Evolutionary conservation across 1,140 invertebrate genomes (phyloP).

Genomic region (Caenorhabditis latens): DNA sequence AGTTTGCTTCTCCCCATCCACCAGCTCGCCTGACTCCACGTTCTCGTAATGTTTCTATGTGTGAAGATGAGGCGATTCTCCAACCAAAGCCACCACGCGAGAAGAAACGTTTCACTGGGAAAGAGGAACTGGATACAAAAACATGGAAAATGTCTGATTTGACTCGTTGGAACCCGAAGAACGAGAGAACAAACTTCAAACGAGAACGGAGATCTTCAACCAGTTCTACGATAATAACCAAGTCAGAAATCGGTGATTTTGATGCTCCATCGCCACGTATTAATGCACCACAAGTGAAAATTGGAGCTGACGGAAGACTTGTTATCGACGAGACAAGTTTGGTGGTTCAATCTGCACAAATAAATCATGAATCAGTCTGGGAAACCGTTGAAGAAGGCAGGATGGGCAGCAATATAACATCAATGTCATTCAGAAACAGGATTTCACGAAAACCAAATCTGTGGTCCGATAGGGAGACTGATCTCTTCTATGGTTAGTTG

Average conservation of each 20-base stretch:
- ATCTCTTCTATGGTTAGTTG: constrained; percentile 60
- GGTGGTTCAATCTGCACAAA: constrained; percentile 17
- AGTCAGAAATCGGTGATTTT: constrained; percentile 14
- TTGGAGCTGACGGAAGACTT: constrained; percentile 53
- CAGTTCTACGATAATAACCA: constrained; percentile 14
- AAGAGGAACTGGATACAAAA: constrained; percentile 60
- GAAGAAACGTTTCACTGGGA: constrained; percentile 46
- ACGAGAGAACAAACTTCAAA: constrained; percentile 38
- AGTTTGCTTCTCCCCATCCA: background rate
- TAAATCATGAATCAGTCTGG: constrained; percentile 39
- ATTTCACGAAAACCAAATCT: constrained; percentile 47
- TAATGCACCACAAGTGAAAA: constrained; percentile 61
- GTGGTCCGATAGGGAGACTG: constrained; percentile 62
- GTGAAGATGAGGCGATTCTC: constrained; percentile 28
- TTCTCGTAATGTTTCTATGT: constrained; percentile 30
- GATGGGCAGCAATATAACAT: constrained; percentile 56
- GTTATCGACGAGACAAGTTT: constrained; percentile 59
- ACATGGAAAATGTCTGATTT: constrained; percentile 59
- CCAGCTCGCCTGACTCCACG: constrained; percentile 26
- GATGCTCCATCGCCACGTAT: constrained; percentile 3
- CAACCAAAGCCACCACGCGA: background rate
- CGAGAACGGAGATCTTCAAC: background rate
- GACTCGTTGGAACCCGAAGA: constrained; percentile 59
- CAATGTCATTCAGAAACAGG: constrained; percentile 55
- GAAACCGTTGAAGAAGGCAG: constrained; percentile 58